Percentiles rank a stretch among this genome's conserved stretches.
Evolutionary conservation across 2,797 vertebrate genomes (phyloP).

Genomic region (Phataginus tetradactyla): DNA sequence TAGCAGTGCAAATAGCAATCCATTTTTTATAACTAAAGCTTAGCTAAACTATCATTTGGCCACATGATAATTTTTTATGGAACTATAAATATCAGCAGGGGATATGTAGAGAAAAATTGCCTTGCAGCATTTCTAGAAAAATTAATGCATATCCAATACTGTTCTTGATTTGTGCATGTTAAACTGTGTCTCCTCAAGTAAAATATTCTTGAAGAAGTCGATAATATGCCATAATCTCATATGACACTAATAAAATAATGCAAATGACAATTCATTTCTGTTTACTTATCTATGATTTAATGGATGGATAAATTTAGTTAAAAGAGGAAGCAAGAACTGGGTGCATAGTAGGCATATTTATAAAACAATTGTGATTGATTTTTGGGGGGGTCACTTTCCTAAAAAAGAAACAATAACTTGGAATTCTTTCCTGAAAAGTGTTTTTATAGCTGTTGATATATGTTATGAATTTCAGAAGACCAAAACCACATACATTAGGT

Average conservation of each 20-base stretch:
- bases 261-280: constrained; percentile 88
- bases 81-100: constrained; percentile 78
- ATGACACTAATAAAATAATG: constrained; percentile 88
- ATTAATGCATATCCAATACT: constrained; percentile 86
- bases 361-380: constrained; percentile 89
- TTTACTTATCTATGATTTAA: constrained; percentile 87
- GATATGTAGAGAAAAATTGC: constrained; percentile 83
- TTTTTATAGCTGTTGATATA: constrained; percentile 83
- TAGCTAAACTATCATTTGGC: constrained; percentile 78
- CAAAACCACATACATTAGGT: constrained; percentile 48
- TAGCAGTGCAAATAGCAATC: constrained; percentile 83
- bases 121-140: constrained; percentile 84
- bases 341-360: constrained; percentile 88
- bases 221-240: constrained; percentile 87
- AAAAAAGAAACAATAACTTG: constrained; percentile 81
- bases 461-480: constrained; percentile 69
- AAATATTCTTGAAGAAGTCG: constrained; percentile 86
- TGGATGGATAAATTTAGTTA: constrained; percentile 85
- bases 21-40: constrained; percentile 85
- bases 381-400: constrained; percentile 81
- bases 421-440: constrained; percentile 82
- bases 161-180: constrained; percentile 87
- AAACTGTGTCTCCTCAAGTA: constrained; percentile 84
- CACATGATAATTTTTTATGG: constrained; percentile 76
- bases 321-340: constrained; percentile 79